Conservation (phyloP, 1,140 invertebrate species). For the Camponotus vicinus region DNA sequence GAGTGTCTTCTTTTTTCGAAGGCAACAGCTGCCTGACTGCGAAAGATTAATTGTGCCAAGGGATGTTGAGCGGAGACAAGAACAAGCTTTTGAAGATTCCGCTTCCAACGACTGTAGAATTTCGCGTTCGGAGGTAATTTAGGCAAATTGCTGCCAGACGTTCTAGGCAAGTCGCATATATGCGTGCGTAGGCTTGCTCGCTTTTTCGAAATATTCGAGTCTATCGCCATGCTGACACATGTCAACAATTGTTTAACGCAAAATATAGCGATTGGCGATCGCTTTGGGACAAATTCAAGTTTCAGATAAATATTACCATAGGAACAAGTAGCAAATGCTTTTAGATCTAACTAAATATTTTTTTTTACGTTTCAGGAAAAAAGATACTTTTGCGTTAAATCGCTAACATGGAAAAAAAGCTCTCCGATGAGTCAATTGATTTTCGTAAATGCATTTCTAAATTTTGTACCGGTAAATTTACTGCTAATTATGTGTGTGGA, state of each 20-base stretch:
- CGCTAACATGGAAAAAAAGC: conserved; percentile 4
- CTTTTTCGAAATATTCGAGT: conserved; percentile 1
- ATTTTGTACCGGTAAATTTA: conserved; percentile 73
- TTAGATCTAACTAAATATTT: background rate
- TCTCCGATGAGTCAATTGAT: conserved; percentile 32
- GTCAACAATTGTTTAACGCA: background rate
- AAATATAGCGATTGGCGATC: conserved; percentile 9
- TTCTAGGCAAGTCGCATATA: conserved; percentile 73
- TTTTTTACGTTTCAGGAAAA: background rate
- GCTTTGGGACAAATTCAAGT: background rate
- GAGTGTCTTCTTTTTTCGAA: conserved; percentile 79
- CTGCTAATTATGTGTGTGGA: conserved; percentile 37
- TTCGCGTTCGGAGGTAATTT: conserved; percentile 78
- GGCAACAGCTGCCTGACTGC: conserved; percentile 76
- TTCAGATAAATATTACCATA: background rate
- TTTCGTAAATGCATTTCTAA: conserved; percentile 70
- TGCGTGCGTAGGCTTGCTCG: conserved; percentile 58
- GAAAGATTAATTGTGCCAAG: conserved; percentile 71
- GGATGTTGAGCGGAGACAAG: conserved; percentile 75
- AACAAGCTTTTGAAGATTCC: conserved; percentile 77
- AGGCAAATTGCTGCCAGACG: conserved; percentile 76
- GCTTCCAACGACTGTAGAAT: conserved; percentile 67
- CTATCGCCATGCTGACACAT: background rate
- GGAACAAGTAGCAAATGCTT: background rate
- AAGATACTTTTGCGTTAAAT: conserved; percentile 30